Base-by-base conservation (phyloP, 2,797 vertebrate species). In the Poecile montanus region DNA sequence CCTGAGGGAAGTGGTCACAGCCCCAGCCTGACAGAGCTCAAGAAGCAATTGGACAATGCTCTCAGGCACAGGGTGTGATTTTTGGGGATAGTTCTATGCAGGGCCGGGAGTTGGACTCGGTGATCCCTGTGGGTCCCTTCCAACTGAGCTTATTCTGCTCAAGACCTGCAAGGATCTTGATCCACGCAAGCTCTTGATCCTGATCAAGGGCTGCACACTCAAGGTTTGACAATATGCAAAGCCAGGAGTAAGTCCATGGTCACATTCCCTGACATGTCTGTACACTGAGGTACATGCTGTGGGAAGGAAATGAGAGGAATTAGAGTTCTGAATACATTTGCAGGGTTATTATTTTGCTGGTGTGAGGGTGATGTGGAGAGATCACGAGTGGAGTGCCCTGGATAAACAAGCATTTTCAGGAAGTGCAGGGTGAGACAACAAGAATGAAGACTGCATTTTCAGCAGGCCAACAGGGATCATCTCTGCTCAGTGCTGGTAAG, bases 91-190 rank as follows among this genome's bases (percentile, higher is more conserved):
- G 29, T 16, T 40, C 58, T 63, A 6, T 47, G 30, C 50, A 16
- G 32, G 44, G 15, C 26, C 17, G 50, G 61, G 44, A 44, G 21
- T 0, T 50, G 62, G 7, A 50, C 26, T 18, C 0, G 0, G 6
- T 34, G 25, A 34, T 50, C 40, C 22, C 29, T 48, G 20, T 40
- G 16, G 25, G 6, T 34, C 25, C 16, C 25, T 73, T 73, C 48
- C 62, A 58, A 5, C 11, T 51, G 53, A 45, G 22, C n/a, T 27
- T 67, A 19, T 45, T 67, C 32, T 44, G 38, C 23, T 57, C 42
- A 61, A 32, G 42, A 71, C 25, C 25, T 40, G 12, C 38, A 40
- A 40, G 13, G 38, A 40, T 40, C 38, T 40, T 40, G 38, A 40
- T 40, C 38, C 38, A 40, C 38, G 13, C 38, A 40, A 40, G 38